phyloP scores from a whole-genome alignment of 1,140 invertebrate species.

The Drosophila nikananu region DNA sequence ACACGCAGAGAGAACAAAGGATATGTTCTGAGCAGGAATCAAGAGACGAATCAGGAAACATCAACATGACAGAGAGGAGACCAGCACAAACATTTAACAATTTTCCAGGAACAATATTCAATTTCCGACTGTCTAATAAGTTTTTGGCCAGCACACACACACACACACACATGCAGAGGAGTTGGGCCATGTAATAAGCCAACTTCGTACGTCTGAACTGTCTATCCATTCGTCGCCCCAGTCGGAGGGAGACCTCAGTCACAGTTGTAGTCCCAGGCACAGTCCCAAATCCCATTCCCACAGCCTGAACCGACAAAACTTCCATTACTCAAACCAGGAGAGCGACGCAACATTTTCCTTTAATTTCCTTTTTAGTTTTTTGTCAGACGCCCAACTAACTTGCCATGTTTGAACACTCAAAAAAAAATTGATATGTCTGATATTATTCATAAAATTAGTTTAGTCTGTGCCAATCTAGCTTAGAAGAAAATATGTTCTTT shows the following conservation, averaged over 20 bases:
- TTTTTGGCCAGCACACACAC: constrained; percentile 65
- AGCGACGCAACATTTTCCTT: constrained; percentile 77
- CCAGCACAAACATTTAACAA: constrained; percentile 67
- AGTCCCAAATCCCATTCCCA: not conserved
- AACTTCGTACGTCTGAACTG: constrained; percentile 54
- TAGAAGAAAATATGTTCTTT: not conserved
- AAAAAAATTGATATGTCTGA: not conserved
- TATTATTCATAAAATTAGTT: not conserved
- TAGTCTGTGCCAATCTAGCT: not conserved
- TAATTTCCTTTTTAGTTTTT: constrained; percentile 79
- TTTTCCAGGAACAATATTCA: constrained; percentile 80
- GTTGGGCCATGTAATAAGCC: constrained; percentile 73
- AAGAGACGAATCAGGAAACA: constrained; percentile 52
- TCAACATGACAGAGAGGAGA: constrained; percentile 54
- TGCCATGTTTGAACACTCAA: constrained; percentile 19
- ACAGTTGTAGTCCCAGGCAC: not conserved
- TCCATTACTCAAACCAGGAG: constrained; percentile 75
- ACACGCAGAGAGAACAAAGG: constrained; percentile 18
- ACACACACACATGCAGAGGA: constrained; percentile 20
- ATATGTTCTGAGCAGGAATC: constrained; percentile 27
- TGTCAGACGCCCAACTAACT: constrained; percentile 65
- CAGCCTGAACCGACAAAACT: constrained; percentile 52
- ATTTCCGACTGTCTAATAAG: constrained; percentile 82
- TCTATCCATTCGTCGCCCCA: constrained; percentile 48
- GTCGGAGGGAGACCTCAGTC: constrained; percentile 9